These are phyloP conservation scores for Agelas oroides DNA, from an alignment of 37 sponge, comb jelly and placozoan species.

Conservation along the genomic window DNA sequence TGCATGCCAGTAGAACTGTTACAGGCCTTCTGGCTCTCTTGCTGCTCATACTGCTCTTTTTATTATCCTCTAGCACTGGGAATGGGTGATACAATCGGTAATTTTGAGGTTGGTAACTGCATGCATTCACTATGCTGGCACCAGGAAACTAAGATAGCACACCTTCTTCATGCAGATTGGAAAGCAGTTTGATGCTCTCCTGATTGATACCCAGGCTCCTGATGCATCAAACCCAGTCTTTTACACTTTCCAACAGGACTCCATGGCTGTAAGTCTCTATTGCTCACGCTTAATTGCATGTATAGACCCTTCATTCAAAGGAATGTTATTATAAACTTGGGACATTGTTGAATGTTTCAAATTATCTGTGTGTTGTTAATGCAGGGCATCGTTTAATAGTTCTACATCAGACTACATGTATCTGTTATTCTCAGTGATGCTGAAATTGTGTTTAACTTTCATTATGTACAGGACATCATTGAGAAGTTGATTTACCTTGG, in stretches of 20 bases:
- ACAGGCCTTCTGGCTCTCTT: too few species aligned
- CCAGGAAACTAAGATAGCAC: too few species aligned
- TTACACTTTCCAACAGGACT: conserved; percentile 49
- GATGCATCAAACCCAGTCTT: conserved; percentile 37
- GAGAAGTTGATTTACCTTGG: conserved; percentile 78
- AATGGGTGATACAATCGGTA: conserved; percentile 70
- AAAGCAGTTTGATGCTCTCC: conserved; percentile 80
- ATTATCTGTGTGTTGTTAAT: too few species aligned
- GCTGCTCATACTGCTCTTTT: background rate
- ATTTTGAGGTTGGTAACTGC: conserved; percentile 70
- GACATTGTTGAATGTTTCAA: too few species aligned
- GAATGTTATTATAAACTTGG: too few species aligned
- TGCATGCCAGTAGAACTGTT: too few species aligned
- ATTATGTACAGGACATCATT: conserved; percentile 62
- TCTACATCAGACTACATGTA: too few species aligned
- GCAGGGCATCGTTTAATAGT: too few species aligned
- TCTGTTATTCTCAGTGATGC: too few species aligned
- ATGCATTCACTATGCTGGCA: too few species aligned
- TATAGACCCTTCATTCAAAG: background rate
- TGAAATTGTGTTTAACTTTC: too few species aligned
- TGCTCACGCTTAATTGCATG: background rate
- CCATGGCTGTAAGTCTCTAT: conserved; percentile 37
- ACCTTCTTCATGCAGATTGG: conserved; percentile 40
- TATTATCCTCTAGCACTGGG: conserved; percentile 49
- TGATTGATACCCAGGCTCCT: conserved; percentile 53